Conservation (phyloP, 2,888 invertebrate genomes). For the Scaptomyza polygonia region DNA sequence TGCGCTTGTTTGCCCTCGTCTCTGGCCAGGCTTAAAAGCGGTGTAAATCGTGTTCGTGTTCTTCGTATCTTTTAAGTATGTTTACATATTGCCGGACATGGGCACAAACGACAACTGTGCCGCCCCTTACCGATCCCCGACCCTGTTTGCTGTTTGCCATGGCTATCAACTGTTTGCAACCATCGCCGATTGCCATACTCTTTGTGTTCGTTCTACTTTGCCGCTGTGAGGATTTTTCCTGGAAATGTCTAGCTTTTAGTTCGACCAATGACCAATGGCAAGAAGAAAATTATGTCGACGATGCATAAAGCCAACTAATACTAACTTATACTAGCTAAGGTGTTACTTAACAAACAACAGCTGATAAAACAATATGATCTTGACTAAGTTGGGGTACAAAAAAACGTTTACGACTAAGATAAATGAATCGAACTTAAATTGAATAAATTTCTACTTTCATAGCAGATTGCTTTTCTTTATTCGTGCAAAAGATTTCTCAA, state of each 20-base stretch:
- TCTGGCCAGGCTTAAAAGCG: slow-evolving; percentile 54
- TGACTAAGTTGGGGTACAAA: no score
- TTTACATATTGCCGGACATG: slow-evolving; percentile 62
- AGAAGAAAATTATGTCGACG: slow-evolving; percentile 24
- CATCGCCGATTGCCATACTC: slow-evolving; percentile 42
- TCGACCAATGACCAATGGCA: slow-evolving; percentile 42
- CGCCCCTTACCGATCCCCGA: slow-evolving; percentile 26
- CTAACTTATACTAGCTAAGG: slow-evolving; percentile 43
- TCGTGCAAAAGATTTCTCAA: no score
- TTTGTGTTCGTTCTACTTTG: slow-evolving; percentile 24
- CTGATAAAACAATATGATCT: not conserved
- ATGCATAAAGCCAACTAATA: slow-evolving; percentile 20
- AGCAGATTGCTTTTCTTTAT: no score
- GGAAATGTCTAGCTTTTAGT: slow-evolving; percentile 64
- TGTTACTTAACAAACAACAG: slow-evolving; percentile 61
- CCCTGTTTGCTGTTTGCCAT: slow-evolving; percentile 44
- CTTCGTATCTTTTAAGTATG: slow-evolving; percentile 74
- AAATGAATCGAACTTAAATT: no score
- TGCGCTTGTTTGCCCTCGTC: slow-evolving; percentile 64
- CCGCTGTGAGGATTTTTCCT: slow-evolving; percentile 60
- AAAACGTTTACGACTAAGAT: no score
- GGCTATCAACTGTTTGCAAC: slow-evolving; percentile 62
- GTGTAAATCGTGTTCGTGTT: slow-evolving; percentile 58
- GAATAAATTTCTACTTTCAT: no score
- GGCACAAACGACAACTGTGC: slow-evolving; percentile 41